phyloP scores from a whole-genome alignment of 2,888 invertebrate species.

The Willowsia nigromaculata region DNA sequence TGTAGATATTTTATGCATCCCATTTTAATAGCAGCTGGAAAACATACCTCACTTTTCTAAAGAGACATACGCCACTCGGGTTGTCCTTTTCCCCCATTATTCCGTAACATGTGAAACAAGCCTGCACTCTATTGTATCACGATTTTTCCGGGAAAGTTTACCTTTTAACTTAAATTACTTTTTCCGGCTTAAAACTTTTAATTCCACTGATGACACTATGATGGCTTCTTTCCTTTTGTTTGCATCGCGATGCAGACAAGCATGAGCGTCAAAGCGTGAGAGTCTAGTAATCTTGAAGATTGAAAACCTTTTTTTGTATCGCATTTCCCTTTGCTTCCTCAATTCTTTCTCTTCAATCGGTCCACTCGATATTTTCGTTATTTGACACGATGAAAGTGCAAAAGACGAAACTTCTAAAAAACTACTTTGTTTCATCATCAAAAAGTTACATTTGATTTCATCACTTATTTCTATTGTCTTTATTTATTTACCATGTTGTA shows the following conservation, averaged over 20 bases:
- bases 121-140: neutral
- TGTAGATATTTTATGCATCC: neutral
- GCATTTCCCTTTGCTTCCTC: neutral
- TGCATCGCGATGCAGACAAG: too few relatives aligned
- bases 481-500: neutral
- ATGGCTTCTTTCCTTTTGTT: neutral
- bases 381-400: neutral
- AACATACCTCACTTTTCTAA: neutral
- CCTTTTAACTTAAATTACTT: neutral
- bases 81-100: neutral
- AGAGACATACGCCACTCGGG: too few relatives aligned
- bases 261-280: neutral
- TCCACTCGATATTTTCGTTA: neutral
- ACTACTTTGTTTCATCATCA: neutral
- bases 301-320: neutral
- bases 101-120: neutral
- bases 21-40: neutral
- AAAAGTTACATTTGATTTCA: neutral
- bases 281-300: neutral
- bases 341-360: neutral
- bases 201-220: slow-evolving; percentile 18
- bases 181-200: neutral
- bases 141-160: neutral
- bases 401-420: neutral
- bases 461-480: neutral